Base-by-base conservation (phyloP, 2,113 vertebrate species). In the Rhea pennata region DNA sequence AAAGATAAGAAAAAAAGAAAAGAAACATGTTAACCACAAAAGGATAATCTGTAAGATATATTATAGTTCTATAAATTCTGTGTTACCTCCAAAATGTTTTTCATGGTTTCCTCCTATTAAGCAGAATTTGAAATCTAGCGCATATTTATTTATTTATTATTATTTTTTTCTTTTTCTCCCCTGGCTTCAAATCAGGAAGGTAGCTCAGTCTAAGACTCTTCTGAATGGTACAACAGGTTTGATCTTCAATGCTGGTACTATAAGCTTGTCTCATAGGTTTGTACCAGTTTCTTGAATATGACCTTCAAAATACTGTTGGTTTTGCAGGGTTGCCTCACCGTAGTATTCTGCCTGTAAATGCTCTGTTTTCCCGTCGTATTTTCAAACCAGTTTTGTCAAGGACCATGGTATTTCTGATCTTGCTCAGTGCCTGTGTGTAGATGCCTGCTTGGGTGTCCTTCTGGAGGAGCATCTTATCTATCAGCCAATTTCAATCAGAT, bases 141-240 rank as follows among this genome's bases (percentile, higher is more conserved):
- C 39, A 39, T 42, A 74, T 19, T 12, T 74, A 40, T 74, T 54
- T 42, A 31, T 31, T 40, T n/a, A 33, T 19, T 24, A 36, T 17
- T n/a, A 4, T 26, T 36, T 72, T 39, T 39, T 40, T 51, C n/a
- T 29, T 33, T 54, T 27, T n/a, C 9, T 36, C 23, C 31, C 36
- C 39, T 91, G 46, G 90, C 88, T 91, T 82, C 95, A 80, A 95
- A 81, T 46, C 71, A 93, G 92, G 50, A 76, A 70, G 93, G 64
- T 92, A 76, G 83, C 23, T 53, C 50, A 40, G 24, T 67, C 39
- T 44, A 67, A 56, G 14, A 39, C 11, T 67, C 67, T 80, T 67
- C 64, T 66, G 50, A 56, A 33, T 56, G 40, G 20, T 39, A 81
- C 14, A 31, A 29, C 26, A 51, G 61, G 15, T 33, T 64, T 78